phyloP scores from a whole-genome alignment of 2,113 vertebrate species.

The Sander vitreus region DNA sequence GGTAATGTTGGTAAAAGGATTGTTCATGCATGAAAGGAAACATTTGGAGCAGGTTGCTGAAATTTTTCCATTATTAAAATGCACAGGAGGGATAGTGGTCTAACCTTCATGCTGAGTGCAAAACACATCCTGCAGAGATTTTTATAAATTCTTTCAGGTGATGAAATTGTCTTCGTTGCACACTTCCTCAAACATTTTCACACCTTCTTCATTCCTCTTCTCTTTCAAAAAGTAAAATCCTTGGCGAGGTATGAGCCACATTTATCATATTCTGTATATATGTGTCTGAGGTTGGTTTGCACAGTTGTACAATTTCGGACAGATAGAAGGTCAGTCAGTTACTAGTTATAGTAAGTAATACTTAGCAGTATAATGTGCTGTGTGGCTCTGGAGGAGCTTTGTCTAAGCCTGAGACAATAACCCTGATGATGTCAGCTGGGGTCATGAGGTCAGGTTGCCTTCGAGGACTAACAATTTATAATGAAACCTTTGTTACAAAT shows the following conservation, averaged over 20 bases:
- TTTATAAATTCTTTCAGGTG: slow-evolving; percentile 20
- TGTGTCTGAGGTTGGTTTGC: not conserved
- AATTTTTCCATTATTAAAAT: slow-evolving; percentile 34
- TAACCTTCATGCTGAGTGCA: slow-evolving; percentile 8
- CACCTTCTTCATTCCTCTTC: not conserved
- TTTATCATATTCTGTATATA: not conserved
- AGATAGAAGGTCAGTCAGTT: not conserved
- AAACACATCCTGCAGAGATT: slow-evolving; percentile 27
- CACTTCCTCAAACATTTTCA: slow-evolving; percentile 1
- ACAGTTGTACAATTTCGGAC: not conserved
- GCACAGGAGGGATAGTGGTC: slow-evolving; percentile 4
- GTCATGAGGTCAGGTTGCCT: not conserved
- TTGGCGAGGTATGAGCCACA: not conserved
- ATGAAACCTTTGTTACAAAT: not conserved
- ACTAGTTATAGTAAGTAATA: not conserved
- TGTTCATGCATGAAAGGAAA: slow-evolving; percentile 10
- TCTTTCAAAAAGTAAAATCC: not conserved
- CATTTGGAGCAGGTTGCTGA: not conserved
- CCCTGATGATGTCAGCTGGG: not conserved
- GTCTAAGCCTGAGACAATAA: not conserved
- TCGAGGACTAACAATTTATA: no score
- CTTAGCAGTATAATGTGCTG: not conserved
- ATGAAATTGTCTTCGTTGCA: not conserved
- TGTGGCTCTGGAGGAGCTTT: not conserved
- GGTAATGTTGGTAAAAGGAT: slow-evolving; percentile 4